Evolutionary conservation across 2,888 invertebrate species (phyloP).

Genomic region (Trichogramma evanescens): DNA sequence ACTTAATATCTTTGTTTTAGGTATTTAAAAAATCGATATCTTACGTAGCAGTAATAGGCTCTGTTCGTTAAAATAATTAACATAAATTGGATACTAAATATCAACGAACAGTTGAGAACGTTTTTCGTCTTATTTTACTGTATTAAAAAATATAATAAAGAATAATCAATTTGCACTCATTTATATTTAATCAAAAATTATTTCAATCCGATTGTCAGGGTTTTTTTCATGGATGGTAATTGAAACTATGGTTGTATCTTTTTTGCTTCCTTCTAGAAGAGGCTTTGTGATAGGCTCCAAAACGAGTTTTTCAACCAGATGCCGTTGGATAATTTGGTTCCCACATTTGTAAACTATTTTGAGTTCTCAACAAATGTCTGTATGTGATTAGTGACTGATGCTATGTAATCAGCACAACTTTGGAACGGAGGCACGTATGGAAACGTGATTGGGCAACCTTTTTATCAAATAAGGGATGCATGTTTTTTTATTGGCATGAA

Average conservation of each 20-base stretch:
- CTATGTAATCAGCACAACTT: too few relatives aligned
- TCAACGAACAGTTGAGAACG: neutral
- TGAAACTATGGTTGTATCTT: neutral
- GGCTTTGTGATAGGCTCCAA: too few relatives aligned
- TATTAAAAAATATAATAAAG: too few relatives aligned
- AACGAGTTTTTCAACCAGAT: too few relatives aligned
- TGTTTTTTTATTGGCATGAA: too few relatives aligned
- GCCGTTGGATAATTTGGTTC: neutral
- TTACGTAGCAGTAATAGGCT: conserved; percentile 1
- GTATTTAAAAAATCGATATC: conserved; percentile 4
- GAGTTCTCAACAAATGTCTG: neutral
- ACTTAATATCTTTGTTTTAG: too few relatives aligned
- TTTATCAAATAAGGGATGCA: too few relatives aligned
- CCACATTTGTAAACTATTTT: neutral
- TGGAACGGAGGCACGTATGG: too few relatives aligned
- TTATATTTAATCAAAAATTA: neutral
- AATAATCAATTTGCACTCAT: neutral
- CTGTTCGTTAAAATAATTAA: neutral
- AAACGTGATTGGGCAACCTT: too few relatives aligned
- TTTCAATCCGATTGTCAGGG: neutral
- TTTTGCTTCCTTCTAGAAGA: neutral
- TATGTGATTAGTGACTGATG: neutral
- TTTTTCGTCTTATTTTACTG: neutral
- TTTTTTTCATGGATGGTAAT: neutral
- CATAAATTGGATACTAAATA: neutral